These are phyloP conservation scores for Pangasius krempfi DNA, from an alignment of 2,797 vertebrate species.

Conservation along the genomic window DNA sequence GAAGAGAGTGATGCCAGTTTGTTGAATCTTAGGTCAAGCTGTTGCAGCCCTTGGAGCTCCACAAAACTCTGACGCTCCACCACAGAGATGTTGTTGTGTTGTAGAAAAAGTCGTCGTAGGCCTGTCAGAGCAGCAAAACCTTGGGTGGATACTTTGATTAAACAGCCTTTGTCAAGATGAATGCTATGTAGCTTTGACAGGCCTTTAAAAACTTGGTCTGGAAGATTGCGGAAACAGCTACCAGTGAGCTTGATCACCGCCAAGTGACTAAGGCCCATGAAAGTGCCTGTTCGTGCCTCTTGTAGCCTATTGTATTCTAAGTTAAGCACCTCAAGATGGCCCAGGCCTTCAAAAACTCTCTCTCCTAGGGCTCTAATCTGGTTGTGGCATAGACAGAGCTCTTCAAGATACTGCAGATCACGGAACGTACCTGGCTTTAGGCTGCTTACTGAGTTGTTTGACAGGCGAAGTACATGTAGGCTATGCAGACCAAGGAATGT, in stretches of 20 bases:
- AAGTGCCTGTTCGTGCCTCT: constrained; percentile 81
- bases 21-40: constrained; percentile 89
- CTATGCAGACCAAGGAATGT: constrained; percentile 86
- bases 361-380: constrained; percentile 80
- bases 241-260: constrained; percentile 92
- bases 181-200: constrained; percentile 90
- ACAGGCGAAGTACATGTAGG: constrained; percentile 89
- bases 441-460: constrained; percentile 84
- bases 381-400: constrained; percentile 89
- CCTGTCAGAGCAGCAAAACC: constrained; percentile 84
- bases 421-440: constrained; percentile 87
- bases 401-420: constrained; percentile 92
- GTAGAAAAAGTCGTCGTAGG: constrained; percentile 89
- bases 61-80: constrained; percentile 85
- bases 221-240: constrained; percentile 85
- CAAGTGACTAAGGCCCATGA: constrained; percentile 83
- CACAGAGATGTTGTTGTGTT: constrained; percentile 80
- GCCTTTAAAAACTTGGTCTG: constrained; percentile 85
- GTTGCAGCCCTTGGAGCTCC: constrained; percentile 82
- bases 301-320: constrained; percentile 91
- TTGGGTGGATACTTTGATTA: constrained; percentile 77
- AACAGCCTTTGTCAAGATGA: constrained; percentile 89
- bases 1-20: constrained; percentile 77
- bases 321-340: constrained; percentile 87
- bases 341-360: constrained; percentile 87